Conservation (phyloP, 2,113 vertebrate species). For the Myanophis thanlyinensis region DNA sequence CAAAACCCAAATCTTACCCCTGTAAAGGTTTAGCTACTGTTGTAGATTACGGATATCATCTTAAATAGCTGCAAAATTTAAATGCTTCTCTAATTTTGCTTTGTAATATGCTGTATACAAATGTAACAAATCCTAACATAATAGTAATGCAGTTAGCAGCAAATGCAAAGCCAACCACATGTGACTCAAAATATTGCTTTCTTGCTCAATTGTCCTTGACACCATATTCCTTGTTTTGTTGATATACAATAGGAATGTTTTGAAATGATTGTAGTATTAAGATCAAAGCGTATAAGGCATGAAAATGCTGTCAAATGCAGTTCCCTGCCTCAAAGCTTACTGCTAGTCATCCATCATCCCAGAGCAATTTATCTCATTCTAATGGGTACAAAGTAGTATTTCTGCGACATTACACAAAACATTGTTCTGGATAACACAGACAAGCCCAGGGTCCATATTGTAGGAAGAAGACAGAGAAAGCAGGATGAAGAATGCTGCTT, state of each 20-base stretch:
- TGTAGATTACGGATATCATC: slow-evolving; percentile 33
- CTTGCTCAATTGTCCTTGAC: not conserved
- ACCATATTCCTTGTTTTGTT: slow-evolving; percentile 8
- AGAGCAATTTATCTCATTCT: not conserved
- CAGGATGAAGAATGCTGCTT: not conserved
- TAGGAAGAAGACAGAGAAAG: not conserved
- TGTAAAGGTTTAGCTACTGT: slow-evolving; percentile 13
- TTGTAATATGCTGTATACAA: not conserved
- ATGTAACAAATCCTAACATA: not conserved
- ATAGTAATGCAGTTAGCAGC: not conserved
- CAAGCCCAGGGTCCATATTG: not conserved
- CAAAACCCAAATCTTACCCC: not conserved
- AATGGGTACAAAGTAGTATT: not conserved
- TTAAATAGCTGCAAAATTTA: slow-evolving; percentile 32
- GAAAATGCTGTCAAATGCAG: not conserved
- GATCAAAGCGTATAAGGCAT: not conserved
- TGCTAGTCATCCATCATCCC: not conserved
- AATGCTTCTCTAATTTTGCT: slow-evolving; percentile 35
- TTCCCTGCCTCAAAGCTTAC: not conserved
- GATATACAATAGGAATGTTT: not conserved
- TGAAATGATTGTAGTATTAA: not conserved
- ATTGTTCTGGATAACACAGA: not conserved
- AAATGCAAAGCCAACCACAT: not conserved
- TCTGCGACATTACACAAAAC: not conserved
- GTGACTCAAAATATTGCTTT: not conserved